A percentile compares a stretch with the other conserved stretches of the same genome.
phyloP scores from a whole-genome alignment of 2,113 vertebrate species.

The Odocoileus virginianus region DNA sequence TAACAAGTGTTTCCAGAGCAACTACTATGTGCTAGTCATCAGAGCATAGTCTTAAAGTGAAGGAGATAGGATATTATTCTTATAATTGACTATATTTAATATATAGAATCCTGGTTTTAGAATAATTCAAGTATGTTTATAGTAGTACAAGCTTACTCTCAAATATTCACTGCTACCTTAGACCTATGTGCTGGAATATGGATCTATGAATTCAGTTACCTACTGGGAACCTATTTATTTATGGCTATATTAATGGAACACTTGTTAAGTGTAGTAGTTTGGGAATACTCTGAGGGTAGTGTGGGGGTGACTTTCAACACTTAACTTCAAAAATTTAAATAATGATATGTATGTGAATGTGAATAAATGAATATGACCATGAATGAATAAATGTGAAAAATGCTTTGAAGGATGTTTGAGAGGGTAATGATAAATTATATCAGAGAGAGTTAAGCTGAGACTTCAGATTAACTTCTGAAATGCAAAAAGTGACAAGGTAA shows the following conservation, averaged over 20 bases:
- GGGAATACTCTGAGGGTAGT: background rate
- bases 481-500: background rate
- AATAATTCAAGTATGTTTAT: background rate
- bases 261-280: background rate
- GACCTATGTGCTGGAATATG: background rate
- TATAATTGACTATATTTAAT: background rate
- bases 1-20: background rate
- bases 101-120: background rate
- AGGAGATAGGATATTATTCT: background rate
- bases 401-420: background rate
- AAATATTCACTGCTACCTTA: background rate
- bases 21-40: background rate
- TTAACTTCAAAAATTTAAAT: constrained; percentile 9
- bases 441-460: background rate
- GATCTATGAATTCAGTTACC: background rate
- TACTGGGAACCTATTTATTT: background rate
- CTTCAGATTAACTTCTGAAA: background rate
- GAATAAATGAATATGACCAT: background rate
- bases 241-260: background rate
- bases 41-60: background rate
- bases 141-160: background rate
- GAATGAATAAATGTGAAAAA: background rate
- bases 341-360: background rate
- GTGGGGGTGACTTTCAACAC: background rate
- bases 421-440: background rate